Evolutionary conservation across 2,113 vertebrate species (phyloP), one percentile per base, ranked within the genome.

Genomic region (Cebidichthys violaceus): DNA sequence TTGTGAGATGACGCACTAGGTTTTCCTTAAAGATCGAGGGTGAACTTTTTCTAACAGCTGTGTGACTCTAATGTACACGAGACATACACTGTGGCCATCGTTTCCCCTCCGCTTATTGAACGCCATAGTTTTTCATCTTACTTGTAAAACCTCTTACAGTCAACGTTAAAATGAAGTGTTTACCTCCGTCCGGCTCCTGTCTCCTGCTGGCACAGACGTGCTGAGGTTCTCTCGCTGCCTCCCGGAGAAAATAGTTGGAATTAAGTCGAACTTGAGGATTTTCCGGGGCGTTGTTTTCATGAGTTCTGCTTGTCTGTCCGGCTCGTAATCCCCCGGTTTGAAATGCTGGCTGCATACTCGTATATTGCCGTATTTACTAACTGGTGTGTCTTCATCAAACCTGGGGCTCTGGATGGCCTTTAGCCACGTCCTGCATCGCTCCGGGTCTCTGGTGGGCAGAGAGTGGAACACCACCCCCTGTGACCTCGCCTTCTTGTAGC

Each of bases 281-380:
- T 75, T 75, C 39, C 73, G n/a, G 22, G 73, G 73, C 9, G 45
- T 75, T 65, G 73, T 75, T 65, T 75, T 75, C 73, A 75, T 75
- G 2, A 65, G n/a, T 54, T 75, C 73, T 29, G 73, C 45, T 24
- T 75, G 73, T 9, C 65, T 65, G 45, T 75, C 61, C n/a, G 73
- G 73, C 1, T 75, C 73, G 60, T 75, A 75, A 20, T 75, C 68
- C 9, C 41, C 57, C n/a, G 57, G 7, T 71, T 64, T 55, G 2
- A 79, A 72, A 64, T 71, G 77, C 9, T 65, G 68, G 20, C 77
- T 79, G 8, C 77, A 72, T 1, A 79, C 77, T 33, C 59, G 3
- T 33, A 72, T 66, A 0, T 66, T 80, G 6, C 59, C 60, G 37
- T 80, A 72, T 66, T 71, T 80, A 33, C 20, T 20, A 0, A 66